phyloP scores from a whole-genome alignment of 1,140 invertebrate genomes.

The Thaumatotibia leucotreta region DNA sequence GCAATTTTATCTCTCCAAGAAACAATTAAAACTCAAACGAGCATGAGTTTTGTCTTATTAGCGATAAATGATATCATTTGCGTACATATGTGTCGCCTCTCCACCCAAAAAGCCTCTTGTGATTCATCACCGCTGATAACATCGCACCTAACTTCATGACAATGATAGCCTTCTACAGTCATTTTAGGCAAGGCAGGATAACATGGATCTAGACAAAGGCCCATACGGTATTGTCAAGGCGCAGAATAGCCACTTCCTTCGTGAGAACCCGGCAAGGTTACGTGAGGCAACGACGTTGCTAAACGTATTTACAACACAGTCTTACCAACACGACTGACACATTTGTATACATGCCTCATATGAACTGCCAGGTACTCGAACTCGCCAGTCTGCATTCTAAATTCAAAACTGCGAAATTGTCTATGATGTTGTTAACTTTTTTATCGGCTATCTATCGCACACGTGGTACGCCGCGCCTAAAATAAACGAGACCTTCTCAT shows the following conservation, averaged over 20 bases:
- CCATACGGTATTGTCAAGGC: constrained; percentile 74
- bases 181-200: constrained; percentile 65
- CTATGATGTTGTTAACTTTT: neutral
- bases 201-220: constrained; percentile 65
- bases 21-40: neutral
- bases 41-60: neutral
- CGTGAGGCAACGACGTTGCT: constrained; percentile 73
- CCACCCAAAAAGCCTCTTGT: constrained; percentile 13
- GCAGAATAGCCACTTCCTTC: constrained; percentile 72
- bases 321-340: constrained; percentile 65
- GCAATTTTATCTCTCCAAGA: neutral
- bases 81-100: constrained; percentile 23
- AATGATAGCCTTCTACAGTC: constrained; percentile 19
- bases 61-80: constrained; percentile 16
- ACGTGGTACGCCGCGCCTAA: constrained; percentile 48
- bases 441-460: constrained; percentile 15
- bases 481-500: constrained; percentile 73
- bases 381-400: constrained; percentile 1
- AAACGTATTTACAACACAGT: constrained; percentile 73
- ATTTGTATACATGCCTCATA: constrained; percentile 48
- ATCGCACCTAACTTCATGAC: neutral
- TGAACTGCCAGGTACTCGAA: constrained; percentile 12
- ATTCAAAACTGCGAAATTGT: constrained; percentile 9
- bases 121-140: constrained; percentile 16
- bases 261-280: constrained; percentile 74